These are phyloP conservation scores for Babylonia areolata DNA, from an alignment of 1,140 invertebrate species.

Conservation along the genomic window DNA sequence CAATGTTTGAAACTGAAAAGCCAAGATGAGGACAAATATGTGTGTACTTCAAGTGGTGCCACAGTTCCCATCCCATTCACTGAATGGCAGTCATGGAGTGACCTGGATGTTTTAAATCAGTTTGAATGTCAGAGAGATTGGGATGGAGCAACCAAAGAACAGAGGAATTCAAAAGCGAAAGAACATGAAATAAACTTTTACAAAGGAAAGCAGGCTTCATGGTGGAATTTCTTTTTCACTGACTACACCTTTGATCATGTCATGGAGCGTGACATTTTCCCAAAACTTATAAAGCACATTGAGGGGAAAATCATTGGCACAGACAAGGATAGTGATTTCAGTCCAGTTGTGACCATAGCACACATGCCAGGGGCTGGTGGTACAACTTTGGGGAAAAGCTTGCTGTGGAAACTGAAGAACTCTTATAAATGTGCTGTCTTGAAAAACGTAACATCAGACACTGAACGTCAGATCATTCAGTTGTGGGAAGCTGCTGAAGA, in stretches of 20 bases:
- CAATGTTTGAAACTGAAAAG: background rate
- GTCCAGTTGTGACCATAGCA: background rate
- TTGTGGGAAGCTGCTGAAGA: slow-evolving; percentile 11
- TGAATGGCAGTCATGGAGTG: slow-evolving; percentile 3
- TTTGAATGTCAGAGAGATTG: background rate
- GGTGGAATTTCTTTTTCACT: slow-evolving; percentile 16
- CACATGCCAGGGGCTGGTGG: slow-evolving; percentile 16
- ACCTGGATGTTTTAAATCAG: background rate
- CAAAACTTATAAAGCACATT: background rate
- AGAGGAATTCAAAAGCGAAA: background rate
- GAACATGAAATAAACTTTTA: slow-evolving; percentile 3
- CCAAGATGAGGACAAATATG: slow-evolving; percentile 6
- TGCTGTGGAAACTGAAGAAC: background rate
- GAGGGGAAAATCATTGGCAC: background rate
- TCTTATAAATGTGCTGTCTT: background rate
- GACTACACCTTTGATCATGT: background rate
- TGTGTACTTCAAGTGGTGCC: background rate
- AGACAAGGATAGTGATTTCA: background rate
- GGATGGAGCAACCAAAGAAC: background rate
- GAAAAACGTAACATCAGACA: background rate
- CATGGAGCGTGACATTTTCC: background rate
- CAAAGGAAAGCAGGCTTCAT: background rate
- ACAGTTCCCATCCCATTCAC: background rate
- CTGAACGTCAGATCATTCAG: background rate
- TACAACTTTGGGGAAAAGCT: background rate